These are phyloP conservation scores for Discoglossus pictus DNA, from an alignment of 2,797 vertebrate genomes.

Conservation along the genomic window DNA sequence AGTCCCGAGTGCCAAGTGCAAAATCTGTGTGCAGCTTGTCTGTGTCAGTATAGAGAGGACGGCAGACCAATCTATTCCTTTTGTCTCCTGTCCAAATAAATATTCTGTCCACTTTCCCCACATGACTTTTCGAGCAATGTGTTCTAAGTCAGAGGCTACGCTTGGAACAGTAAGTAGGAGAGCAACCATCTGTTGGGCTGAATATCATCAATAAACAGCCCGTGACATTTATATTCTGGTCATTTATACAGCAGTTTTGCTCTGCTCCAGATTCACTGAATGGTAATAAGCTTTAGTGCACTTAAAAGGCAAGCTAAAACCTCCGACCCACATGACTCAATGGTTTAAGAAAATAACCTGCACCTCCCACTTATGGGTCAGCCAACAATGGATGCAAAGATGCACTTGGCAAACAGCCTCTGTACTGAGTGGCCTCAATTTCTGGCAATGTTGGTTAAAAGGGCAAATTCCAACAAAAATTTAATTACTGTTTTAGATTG, in stretches of 20 bases:
- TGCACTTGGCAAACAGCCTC: no score
- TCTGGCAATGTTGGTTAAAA: no score
- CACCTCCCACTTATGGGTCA: no score
- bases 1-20: slow-evolving; percentile 19
- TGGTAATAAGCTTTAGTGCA: no score
- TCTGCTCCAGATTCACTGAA: background rate
- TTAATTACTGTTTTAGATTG: no score
- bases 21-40: slow-evolving; percentile 22
- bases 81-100: slow-evolving; percentile 25
- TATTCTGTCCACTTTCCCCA: slow-evolving; percentile 15
- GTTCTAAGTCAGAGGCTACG: slow-evolving; percentile 20
- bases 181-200: slow-evolving; percentile 23
- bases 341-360: no score
- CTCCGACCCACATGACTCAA: no score
- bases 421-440: no score
- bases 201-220: slow-evolving; percentile 12
- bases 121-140: slow-evolving; percentile 14
- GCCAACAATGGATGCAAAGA: no score
- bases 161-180: slow-evolving; percentile 6
- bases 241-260: background rate
- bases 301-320: no score
- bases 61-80: slow-evolving; percentile 7
- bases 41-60: slow-evolving; percentile 16
- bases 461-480: no score
- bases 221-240: background rate